Conservation (phyloP, 2,113 vertebrate genomes). For the Copsychus sechellarum region DNA sequence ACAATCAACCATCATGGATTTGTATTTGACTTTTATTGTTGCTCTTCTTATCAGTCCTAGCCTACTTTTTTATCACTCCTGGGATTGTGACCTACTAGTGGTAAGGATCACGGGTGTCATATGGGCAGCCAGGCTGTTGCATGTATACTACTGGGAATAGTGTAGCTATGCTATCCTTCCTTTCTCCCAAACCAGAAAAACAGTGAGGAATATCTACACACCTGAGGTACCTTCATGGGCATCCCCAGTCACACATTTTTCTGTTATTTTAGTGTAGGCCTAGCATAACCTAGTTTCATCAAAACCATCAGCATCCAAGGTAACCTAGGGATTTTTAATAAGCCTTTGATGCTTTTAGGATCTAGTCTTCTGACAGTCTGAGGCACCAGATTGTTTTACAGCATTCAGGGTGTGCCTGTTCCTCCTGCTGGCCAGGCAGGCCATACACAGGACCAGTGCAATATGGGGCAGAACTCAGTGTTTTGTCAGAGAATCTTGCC, state of each 20-base stretch:
- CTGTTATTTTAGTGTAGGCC: neutral
- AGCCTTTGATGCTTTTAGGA: neutral
- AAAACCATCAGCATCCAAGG: neutral
- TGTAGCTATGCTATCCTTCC: neutral
- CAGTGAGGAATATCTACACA: neutral
- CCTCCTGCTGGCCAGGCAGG: neutral
- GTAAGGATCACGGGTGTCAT: neutral
- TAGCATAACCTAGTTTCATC: neutral
- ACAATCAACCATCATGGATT: neutral
- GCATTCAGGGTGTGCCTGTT: neutral
- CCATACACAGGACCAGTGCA: neutral
- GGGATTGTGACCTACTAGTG: neutral
- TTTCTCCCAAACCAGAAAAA: neutral
- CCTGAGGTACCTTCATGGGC: neutral
- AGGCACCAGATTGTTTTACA: neutral
- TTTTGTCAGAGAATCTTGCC: neutral
- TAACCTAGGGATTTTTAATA: neutral
- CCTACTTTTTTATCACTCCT: neutral
- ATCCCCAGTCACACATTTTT: neutral
- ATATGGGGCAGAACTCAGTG: accelerated
- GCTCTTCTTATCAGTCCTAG: neutral
- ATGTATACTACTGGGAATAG: neutral
- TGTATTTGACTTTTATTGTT: neutral
- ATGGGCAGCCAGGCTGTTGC: neutral
- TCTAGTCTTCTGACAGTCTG: neutral